These are phyloP conservation scores for Oreotrochilus melanogaster DNA, from an alignment of 2,113 vertebrate species.

Conservation along the genomic window DNA sequence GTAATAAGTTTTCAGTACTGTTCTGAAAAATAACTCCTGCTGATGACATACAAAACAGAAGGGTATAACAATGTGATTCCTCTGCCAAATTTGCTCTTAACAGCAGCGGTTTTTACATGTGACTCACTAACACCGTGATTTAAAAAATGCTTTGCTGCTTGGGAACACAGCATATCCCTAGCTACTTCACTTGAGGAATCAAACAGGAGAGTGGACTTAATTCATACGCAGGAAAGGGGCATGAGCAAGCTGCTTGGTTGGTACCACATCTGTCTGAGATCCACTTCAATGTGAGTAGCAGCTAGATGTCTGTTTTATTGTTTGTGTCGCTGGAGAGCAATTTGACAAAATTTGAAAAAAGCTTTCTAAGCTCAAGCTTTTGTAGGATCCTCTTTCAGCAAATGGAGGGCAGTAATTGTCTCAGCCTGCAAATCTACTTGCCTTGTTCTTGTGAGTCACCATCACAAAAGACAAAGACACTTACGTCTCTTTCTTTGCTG, in stretches of 20 bases:
- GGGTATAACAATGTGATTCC: background rate
- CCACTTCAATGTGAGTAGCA: background rate
- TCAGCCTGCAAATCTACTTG: background rate
- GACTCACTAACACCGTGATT: background rate
- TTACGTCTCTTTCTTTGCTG: background rate
- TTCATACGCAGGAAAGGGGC: background rate
- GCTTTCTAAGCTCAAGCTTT: background rate
- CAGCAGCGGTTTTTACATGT: background rate
- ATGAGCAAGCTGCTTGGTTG: background rate
- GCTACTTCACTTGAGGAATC: background rate
- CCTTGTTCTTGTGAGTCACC: background rate
- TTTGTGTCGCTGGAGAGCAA: background rate
- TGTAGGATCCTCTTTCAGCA: background rate
- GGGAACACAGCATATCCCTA: background rate
- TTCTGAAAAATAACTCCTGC: constrained; percentile 10
- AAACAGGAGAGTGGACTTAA: background rate
- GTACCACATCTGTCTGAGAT: background rate
- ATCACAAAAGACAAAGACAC: background rate
- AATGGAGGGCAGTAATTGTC: background rate
- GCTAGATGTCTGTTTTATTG: background rate
- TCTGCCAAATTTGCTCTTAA: background rate
- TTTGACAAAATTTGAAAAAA: background rate
- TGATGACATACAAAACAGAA: constrained; percentile 31
- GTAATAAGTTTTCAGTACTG: background rate
- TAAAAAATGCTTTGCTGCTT: background rate